Percentiles rank a stretch among this genome's conserved stretches.
These are phyloP conservation scores for Salminus brasiliensis DNA, from an alignment of 2,113 vertebrate genomes.

Conservation along the genomic window DNA sequence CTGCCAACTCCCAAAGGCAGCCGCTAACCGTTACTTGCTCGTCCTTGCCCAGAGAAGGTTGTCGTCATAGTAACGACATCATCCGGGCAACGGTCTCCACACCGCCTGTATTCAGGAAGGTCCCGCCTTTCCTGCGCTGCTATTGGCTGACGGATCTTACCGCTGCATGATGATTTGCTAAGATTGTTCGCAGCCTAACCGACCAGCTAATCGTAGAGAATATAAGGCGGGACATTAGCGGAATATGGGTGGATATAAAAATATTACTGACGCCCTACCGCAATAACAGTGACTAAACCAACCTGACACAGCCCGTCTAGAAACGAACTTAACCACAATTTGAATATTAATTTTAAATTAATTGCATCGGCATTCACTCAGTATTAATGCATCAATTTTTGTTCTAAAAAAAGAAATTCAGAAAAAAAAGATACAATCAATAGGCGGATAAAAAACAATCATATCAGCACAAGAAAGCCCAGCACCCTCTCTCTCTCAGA, in stretches of 20 bases:
- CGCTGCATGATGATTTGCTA: background rate
- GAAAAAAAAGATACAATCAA: background rate
- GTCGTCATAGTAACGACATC: conserved; percentile 79
- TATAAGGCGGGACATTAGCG: background rate
- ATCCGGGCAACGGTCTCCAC: conserved; percentile 52
- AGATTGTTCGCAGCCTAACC: background rate
- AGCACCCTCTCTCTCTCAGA: too few species aligned
- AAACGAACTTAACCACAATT: background rate
- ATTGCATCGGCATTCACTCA: too few species aligned
- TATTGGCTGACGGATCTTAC: background rate
- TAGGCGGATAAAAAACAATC: background rate
- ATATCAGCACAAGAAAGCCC: too few species aligned
- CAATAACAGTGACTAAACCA: background rate
- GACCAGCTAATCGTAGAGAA: background rate
- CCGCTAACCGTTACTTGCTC: conserved; percentile 41
- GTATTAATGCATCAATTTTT: background rate
- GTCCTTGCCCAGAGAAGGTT: conserved; percentile 66
- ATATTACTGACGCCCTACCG: background rate
- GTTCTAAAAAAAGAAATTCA: too few species aligned
- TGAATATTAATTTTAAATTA: too few species aligned
- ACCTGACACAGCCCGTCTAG: background rate
- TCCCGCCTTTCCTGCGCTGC: background rate
- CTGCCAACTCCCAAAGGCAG: conserved; percentile 57
- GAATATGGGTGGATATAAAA: background rate
- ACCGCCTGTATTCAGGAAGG: background rate